A percentile compares a stretch with the other conserved stretches of the same genome.
phyloP scores from a whole-genome alignment of 2,113 vertebrate genomes.

The Nothoprocta pentlandii region DNA sequence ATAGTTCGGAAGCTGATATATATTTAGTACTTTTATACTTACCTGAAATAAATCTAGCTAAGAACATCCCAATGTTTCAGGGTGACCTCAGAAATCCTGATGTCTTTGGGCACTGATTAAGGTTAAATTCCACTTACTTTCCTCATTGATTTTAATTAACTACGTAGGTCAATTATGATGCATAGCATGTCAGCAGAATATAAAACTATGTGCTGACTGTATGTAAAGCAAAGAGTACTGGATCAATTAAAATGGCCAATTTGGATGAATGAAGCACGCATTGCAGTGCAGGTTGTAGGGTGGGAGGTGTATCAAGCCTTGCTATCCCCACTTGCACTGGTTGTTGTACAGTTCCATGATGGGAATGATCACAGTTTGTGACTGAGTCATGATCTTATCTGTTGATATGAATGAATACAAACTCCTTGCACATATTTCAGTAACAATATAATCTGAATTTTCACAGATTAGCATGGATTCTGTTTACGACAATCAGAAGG shows the following conservation, averaged over 20 bases:
- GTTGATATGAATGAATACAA: neutral
- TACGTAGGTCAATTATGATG: conserved; percentile 62
- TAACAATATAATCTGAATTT: neutral
- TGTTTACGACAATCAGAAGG: neutral
- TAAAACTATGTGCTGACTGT: neutral
- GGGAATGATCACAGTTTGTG: neutral
- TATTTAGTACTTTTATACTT: neutral
- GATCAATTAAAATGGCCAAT: neutral
- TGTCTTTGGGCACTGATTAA: conserved; percentile 57
- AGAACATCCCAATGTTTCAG: neutral
- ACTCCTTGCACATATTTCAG: neutral
- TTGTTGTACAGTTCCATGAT: neutral
- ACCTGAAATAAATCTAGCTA: neutral
- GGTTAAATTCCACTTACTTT: conserved; percentile 58
- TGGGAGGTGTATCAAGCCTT: neutral
- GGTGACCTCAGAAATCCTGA: conserved; percentile 25
- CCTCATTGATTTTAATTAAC: conserved; percentile 58
- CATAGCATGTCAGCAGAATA: conserved; percentile 46
- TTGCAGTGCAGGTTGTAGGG: neutral
- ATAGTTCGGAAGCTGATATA: neutral
- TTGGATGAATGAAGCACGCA: neutral
- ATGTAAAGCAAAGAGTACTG: neutral
- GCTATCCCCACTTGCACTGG: neutral
- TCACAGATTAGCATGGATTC: neutral
- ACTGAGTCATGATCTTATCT: neutral